Evolutionary conservation across 2,888 invertebrate genomes (phyloP).

Genomic region (Campoplex nolae): DNA sequence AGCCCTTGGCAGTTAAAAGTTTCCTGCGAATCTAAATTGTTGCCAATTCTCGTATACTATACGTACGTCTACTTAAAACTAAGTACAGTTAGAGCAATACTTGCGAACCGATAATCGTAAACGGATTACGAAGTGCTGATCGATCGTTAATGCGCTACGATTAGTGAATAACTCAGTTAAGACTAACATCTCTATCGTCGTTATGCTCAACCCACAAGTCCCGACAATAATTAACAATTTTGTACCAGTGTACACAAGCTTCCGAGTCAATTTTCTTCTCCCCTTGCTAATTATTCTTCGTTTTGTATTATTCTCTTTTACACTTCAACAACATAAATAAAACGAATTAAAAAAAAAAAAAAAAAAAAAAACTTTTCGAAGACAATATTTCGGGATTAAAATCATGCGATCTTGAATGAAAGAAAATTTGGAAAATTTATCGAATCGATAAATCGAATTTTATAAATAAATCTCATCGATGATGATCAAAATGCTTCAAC

Average conservation of each 20-base stretch:
- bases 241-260: constrained; percentile 2
- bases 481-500: too few relatives aligned
- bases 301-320: not conserved
- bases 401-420: not conserved
- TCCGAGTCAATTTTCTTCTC: constrained; percentile 32
- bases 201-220: not conserved
- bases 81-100: constrained; percentile 16
- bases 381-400: not conserved
- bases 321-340: not conserved
- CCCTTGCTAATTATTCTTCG: constrained; percentile 23
- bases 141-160: constrained; percentile 57
- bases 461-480: too few relatives aligned
- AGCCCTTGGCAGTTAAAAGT: not conserved
- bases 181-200: constrained; percentile 28
- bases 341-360: not conserved
- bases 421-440: too few relatives aligned
- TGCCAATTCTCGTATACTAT: not conserved
- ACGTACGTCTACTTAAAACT: constrained; percentile 5
- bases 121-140: constrained; percentile 49
- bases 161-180: constrained; percentile 57
- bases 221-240: constrained; percentile 42
- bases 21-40: not conserved
- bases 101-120: constrained; percentile 42
- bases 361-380: not conserved
- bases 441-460: too few relatives aligned